Base-by-base conservation (phyloP, 2,113 vertebrate species). In the Pagrus major region DNA sequence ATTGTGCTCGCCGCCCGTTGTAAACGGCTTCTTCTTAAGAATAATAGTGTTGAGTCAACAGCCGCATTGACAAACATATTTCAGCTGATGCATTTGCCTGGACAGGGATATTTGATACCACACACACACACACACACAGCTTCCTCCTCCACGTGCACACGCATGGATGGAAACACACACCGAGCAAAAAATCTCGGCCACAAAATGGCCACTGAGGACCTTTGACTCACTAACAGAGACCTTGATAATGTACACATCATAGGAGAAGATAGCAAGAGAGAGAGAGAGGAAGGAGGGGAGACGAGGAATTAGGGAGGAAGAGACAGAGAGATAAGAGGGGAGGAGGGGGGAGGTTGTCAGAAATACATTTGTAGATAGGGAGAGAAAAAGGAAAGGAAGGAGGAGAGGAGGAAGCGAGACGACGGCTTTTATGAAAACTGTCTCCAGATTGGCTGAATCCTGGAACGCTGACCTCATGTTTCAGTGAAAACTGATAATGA, bases 131-230 rank as follows among this genome's bases (percentile, higher is more conserved):
- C 63, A 42, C 76, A 61, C 67, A 46, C 27, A 63, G 37, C 68
- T 56, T 85, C 72, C 54, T 71, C 29, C 23, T 63, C 47, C 2
- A 61, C n/a, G 29, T 9, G 35, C 33, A 49, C 51, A 52, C 12
- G 29, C 25, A 66, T 54, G 74, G 74, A 59, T 65, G 63, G 71
- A 67, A 63, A 64, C 56, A 23, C 49, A 65, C 47, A 51, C 61
- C 2, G 10, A 41, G 37, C 58, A 41, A 80, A 41, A 80, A 87
- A 83, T 75, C 80, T 83, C 64, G 37, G 56, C 27, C 63, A 89
- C 85, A 92, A 91, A 88, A 92, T 85, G 82, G 88, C 83, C 89
- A 92, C 89, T 65, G 73, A 91, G 84, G 90, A 92, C 87, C 81
- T 90, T 84, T 75, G 76, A 52, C 75, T 84, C 74, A 74, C 58